A percentile compares a stretch with the other conserved stretches of the same genome.
Conservation (phyloP, 2,888 invertebrate species). For the Tipula lateralis region DNA sequence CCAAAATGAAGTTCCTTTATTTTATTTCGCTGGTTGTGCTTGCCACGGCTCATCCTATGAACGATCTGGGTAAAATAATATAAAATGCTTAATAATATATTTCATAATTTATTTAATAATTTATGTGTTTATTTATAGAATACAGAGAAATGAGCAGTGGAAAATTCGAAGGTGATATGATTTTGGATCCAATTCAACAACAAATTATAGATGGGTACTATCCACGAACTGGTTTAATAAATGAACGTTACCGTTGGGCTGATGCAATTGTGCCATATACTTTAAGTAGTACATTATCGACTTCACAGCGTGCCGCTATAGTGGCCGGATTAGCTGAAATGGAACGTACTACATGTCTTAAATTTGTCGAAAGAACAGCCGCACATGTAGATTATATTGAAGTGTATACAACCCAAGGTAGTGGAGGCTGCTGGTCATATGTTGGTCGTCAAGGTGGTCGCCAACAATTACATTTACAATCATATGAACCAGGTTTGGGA, state of each 20-base stretch:
- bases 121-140: not conserved
- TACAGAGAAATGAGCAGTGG: conserved; percentile 31
- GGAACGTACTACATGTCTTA: not conserved
- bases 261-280: conserved; percentile 47
- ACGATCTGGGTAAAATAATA: not conserved
- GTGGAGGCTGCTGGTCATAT: conserved; percentile 66
- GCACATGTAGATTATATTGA: not conserved
- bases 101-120: not conserved
- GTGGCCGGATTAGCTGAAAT: not conserved
- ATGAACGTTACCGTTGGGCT: conserved; percentile 46
- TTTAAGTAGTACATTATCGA: not conserved
- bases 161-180: conserved; percentile 35
- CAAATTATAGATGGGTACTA: not conserved
- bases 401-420: not conserved
- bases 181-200: conserved; percentile 31
- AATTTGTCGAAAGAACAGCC: not conserved
- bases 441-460: conserved; percentile 59
- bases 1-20: not conserved
- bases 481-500: conserved; percentile 40
- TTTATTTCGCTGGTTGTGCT: not conserved
- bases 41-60: not conserved
- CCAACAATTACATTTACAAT: conserved; percentile 42
- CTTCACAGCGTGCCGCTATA: not conserved
- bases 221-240: conserved; percentile 43
- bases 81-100: not conserved